These are phyloP conservation scores for Alethe castanea DNA, from an alignment of 2,113 vertebrate genomes.

Conservation along the genomic window DNA sequence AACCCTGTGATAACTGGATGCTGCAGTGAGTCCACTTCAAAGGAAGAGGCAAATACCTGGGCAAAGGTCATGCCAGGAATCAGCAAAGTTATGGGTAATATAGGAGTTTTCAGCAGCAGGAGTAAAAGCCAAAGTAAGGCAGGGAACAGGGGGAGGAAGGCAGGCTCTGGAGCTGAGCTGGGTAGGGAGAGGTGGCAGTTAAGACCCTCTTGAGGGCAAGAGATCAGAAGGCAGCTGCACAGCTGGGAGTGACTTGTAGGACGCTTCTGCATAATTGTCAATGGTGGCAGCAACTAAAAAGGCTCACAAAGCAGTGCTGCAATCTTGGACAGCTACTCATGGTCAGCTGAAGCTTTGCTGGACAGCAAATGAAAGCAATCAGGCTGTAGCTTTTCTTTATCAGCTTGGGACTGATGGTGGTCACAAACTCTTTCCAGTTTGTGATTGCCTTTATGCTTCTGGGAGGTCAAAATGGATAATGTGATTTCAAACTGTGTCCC, in stretches of 20 bases:
- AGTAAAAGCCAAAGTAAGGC: not conserved
- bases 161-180: not conserved
- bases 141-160: too few relatives aligned
- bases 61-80: not conserved
- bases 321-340: not conserved
- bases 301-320: not conserved
- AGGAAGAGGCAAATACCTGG: not conserved
- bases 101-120: not conserved
- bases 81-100: not conserved
- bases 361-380: not conserved
- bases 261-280: not conserved
- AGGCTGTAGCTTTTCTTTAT: not conserved
- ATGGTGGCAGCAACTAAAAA: not conserved
- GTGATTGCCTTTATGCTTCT: not conserved
- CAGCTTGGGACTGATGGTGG: not conserved
- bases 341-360: not conserved
- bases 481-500: not conserved
- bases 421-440: not conserved
- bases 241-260: not conserved
- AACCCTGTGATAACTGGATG: not conserved
- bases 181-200: not conserved
- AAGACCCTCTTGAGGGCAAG: not conserved
- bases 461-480: not conserved
- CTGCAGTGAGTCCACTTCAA: not conserved
- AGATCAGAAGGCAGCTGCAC: not conserved